Evolutionary conservation across 2,113 vertebrate genomes (phyloP).

Genomic region (Cavia porcellus): DNA sequence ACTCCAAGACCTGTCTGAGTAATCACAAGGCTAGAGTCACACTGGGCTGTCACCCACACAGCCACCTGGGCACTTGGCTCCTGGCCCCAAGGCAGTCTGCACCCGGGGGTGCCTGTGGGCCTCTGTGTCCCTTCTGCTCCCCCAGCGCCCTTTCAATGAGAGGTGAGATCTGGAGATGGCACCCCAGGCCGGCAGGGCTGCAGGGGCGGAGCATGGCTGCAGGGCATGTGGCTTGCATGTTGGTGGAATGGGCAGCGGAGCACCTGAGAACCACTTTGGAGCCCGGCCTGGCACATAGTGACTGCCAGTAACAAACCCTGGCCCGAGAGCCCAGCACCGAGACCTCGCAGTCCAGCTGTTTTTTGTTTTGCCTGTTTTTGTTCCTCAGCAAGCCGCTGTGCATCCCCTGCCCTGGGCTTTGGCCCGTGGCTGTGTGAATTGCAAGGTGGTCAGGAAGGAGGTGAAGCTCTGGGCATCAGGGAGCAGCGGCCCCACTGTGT

Average conservation of each 20-base stretch:
- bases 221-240: no score
- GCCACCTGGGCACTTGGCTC: not conserved
- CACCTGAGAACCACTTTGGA: not conserved
- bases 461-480: no score
- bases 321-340: not conserved
- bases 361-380: not conserved
- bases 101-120: accelerated
- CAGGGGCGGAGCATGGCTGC: no score
- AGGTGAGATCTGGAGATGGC: not conserved
- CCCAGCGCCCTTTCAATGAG: not conserved
- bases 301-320: not conserved
- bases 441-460: not conserved
- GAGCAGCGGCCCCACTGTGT: not conserved
- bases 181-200: not conserved
- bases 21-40: not conserved
- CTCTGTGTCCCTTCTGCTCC: not conserved
- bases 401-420: conserved; percentile 31
- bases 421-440: not conserved
- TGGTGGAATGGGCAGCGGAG: not conserved
- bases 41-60: accelerated
- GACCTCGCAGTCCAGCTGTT: not conserved
- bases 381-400: not conserved
- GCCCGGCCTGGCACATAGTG: no score
- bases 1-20: not conserved
- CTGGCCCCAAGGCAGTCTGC: not conserved